Percentiles rank a stretch among this genome's conserved stretches.
phyloP scores from a whole-genome alignment of 2,888 invertebrate species.

The Rhyacophila evoluta region DNA sequence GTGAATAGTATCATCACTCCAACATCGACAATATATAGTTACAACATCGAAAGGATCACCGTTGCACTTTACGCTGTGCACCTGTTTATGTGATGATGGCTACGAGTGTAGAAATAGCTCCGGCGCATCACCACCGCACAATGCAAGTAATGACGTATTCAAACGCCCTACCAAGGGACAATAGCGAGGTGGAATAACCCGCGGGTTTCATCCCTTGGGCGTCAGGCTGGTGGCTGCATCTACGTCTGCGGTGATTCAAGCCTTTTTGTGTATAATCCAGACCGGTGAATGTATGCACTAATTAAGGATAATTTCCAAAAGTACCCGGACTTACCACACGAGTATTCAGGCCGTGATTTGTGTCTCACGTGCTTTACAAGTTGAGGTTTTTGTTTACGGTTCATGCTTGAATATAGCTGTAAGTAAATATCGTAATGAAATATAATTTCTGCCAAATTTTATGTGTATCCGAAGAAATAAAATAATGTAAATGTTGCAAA shows the following conservation, averaged over 20 bases:
- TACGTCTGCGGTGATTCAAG: neutral
- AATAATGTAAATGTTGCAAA: neutral
- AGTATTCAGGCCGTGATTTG: neutral
- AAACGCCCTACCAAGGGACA: neutral
- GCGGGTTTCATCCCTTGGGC: slow-evolving; percentile 1
- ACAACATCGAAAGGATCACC: no score
- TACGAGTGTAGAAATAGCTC: neutral
- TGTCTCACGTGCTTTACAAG: neutral
- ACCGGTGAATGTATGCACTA: slow-evolving; percentile 14
- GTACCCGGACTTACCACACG: neutral
- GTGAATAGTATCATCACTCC: no score
- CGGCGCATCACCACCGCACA: slow-evolving; percentile 8
- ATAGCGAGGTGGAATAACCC: slow-evolving; percentile 26
- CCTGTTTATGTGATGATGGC: neutral
- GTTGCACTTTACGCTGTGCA: no score
- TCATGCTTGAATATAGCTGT: neutral
- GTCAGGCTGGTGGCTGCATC: neutral
- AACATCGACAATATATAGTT: no score
- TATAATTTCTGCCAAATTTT: no score
- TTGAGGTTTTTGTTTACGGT: neutral
- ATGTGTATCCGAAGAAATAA: no score
- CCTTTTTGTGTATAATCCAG: neutral
- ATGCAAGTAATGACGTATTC: slow-evolving; percentile 34
- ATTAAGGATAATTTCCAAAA: slow-evolving; percentile 6
- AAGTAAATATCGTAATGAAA: neutral